Evolutionary conservation across 2,888 invertebrate genomes (phyloP), one percentile per base, ranked within the genome.

Genomic region (Pyrocoelia pectoralis): DNA sequence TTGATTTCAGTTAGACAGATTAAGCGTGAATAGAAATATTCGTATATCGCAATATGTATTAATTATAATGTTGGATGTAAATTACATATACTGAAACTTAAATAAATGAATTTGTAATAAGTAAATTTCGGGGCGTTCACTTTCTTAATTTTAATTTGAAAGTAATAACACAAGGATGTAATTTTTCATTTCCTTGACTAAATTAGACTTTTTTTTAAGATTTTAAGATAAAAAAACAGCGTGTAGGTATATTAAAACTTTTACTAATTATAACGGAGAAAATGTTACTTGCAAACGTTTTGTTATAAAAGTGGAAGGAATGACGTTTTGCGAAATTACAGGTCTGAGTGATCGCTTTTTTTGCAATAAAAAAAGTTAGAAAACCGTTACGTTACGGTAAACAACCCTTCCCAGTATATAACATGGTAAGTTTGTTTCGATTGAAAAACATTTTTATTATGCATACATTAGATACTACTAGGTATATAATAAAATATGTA

Each of bases 61-160:
- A 33, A 33, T 33, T n/a, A 33, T n/a, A 33, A n/a, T 3, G 33
- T 33, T n/a, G 24, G 24, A 24, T 33, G 9, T 33, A 33, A n/a
- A 33, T 33, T 33, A 33, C 33, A 33, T 24, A 24, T 33, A 33
- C 33, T 8, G 33, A 33, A 33, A 33, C 10, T 33, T 33, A 33
- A 33, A 33, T 33, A 33, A 24, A 33, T 33, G 33, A 33, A 33
- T 33, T 33, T n/a, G 33, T 33, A 33, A 33, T 33, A 33, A 33
- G 33, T n/a, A 33, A 33, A 33, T 33, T 8, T 33, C n/a, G 33
- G n/a, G 33, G 33, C 33, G 33, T 33, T n/a, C n/a, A n/a, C 9
- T 33, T 33, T 33, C 33, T n/a, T n/a, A 33, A 33, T 33, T 33
- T 33, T 33, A 33, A 33, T 33, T 33, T 33, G 33, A 33, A 33